These are phyloP conservation scores for Puma concolor DNA, from an alignment of 2,113 vertebrate genomes.

Conservation along the genomic window DNA sequence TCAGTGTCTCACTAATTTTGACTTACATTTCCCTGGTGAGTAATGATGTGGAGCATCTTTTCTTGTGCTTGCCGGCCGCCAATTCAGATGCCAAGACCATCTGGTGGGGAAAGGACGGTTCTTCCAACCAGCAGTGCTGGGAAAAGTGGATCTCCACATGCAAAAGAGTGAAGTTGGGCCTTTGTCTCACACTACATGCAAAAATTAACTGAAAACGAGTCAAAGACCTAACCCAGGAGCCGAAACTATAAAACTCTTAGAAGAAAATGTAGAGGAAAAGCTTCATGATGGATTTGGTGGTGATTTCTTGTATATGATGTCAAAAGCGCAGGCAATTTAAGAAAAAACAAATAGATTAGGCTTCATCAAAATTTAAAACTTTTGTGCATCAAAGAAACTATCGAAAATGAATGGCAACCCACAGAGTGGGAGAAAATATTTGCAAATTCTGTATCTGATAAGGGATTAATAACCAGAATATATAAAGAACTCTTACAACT, in stretches of 20 bases:
- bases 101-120: background rate
- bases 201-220: background rate
- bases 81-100: background rate
- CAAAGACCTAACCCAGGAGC: background rate
- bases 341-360: background rate
- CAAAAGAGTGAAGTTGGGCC: background rate
- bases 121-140: background rate
- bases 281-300: background rate
- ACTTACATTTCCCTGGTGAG: background rate
- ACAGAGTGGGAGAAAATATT: background rate
- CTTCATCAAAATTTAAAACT: background rate
- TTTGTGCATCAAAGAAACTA: background rate
- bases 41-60: background rate
- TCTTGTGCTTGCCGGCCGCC: background rate
- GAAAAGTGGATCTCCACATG: background rate
- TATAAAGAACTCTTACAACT: background rate
- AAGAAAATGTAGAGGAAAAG: background rate
- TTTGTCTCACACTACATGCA: background rate
- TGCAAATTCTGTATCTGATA: background rate
- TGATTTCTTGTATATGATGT: background rate
- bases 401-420: background rate
- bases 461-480: background rate
- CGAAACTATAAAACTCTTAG: background rate
- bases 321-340: background rate
- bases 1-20: background rate